phyloP scores from a whole-genome alignment of 2,888 invertebrate species.

The Acrobasis consociella region DNA sequence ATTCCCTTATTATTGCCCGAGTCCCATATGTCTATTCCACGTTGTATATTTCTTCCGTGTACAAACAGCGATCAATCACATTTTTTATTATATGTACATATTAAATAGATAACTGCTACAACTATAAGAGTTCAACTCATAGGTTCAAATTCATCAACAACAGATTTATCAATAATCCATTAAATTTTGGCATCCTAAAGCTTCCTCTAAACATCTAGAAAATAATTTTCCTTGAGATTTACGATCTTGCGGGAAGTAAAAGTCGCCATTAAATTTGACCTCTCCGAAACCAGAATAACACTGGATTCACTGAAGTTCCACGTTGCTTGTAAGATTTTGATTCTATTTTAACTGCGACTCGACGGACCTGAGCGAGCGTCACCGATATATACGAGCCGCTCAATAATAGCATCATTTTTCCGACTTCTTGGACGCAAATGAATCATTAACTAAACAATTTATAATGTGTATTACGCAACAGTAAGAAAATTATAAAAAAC shows the following conservation, averaged over 20 bases:
- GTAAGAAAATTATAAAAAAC: slow-evolving; percentile 4
- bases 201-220: slow-evolving; percentile 15
- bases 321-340: slow-evolving; percentile 42
- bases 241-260: slow-evolving; percentile 34
- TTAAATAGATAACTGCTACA: too few species aligned
- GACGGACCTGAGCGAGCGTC: slow-evolving; percentile 47
- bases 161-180: too few species aligned
- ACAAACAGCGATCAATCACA: too few species aligned
- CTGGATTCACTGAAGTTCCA: slow-evolving; percentile 50
- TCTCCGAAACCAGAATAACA: slow-evolving; percentile 47
- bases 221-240: slow-evolving; percentile 27
- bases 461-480: slow-evolving; percentile 26
- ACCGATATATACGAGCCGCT: slow-evolving; percentile 44
- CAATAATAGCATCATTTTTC: slow-evolving; percentile 45
- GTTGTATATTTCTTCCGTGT: too few species aligned
- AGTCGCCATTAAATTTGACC: slow-evolving; percentile 41
- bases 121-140: too few species aligned
- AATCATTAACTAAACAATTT: slow-evolving; percentile 32
- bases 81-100: too few species aligned
- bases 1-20: too few species aligned
- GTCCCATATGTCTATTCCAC: too few species aligned
- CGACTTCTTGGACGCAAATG: slow-evolving; percentile 33
- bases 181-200: not conserved
- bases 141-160: too few species aligned
- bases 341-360: slow-evolving; percentile 57